phyloP scores from a whole-genome alignment of 2,797 vertebrate species.

The Sebastes oblongus region DNA sequence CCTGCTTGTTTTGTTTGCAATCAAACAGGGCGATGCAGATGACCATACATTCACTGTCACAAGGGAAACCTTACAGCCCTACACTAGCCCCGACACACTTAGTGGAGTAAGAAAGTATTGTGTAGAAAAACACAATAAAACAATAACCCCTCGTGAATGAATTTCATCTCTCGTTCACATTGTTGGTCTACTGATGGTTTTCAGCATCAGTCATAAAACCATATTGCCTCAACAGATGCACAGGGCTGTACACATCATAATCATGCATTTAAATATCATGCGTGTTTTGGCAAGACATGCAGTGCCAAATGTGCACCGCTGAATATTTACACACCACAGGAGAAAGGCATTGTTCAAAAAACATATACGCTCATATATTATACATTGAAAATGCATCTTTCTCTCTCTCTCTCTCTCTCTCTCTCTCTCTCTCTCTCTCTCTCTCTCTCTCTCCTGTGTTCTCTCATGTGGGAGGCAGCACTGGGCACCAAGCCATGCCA shows the following conservation, averaged over 20 bases:
- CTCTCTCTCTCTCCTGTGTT: constrained; percentile 49
- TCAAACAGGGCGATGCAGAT: constrained; percentile 26
- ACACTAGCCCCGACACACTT: not conserved
- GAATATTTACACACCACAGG: constrained; percentile 63
- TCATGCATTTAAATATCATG: constrained; percentile 52
- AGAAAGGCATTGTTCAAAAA: constrained; percentile 61
- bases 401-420: constrained; percentile 31
- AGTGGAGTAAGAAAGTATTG: not conserved
- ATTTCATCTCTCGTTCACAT: constrained; percentile 21
- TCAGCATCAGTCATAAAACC: constrained; percentile 30
- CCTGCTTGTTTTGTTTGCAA: constrained; percentile 45
- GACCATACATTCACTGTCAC: constrained; percentile 22
- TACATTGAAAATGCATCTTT: constrained; percentile 62
- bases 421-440: constrained; percentile 51
- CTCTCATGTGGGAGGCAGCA: constrained; percentile 79
- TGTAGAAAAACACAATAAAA: constrained; percentile 9
- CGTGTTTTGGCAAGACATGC: constrained; percentile 40
- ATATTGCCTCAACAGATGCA: constrained; percentile 62
- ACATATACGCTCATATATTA: constrained; percentile 71
- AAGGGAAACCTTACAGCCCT: constrained; percentile 3
- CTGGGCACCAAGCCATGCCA: constrained; percentile 81
- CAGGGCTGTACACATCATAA: constrained; percentile 38
- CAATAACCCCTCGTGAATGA: not conserved
- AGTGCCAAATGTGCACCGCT: constrained; percentile 43
- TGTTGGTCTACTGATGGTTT: constrained; percentile 25